Evolutionary conservation across 2,113 vertebrate species (phyloP).

Genomic region (Bufo bufo): DNA sequence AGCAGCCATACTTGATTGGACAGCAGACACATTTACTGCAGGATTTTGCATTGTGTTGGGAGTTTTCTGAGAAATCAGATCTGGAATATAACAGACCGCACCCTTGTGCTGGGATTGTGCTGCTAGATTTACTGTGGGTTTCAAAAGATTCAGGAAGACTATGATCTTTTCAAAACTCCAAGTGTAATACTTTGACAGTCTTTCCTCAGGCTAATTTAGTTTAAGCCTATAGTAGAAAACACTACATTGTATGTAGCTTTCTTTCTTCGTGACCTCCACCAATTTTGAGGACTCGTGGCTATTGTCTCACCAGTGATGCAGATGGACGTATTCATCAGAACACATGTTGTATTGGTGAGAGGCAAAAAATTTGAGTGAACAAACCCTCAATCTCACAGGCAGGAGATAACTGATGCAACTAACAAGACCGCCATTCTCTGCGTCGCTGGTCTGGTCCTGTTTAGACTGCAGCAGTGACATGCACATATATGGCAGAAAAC

Average conservation of each 20-base stretch:
- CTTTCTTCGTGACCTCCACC: neutral
- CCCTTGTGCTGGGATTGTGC: neutral
- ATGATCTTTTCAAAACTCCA: slow-evolving; percentile 16
- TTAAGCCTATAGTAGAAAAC: neutral
- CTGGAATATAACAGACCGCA: neutral
- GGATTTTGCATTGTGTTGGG: neutral
- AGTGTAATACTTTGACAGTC: slow-evolving; percentile 11
- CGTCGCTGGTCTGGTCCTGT: no score
- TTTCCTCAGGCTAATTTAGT: neutral
- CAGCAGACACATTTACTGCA: neutral
- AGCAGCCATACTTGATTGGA: neutral
- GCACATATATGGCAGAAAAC: no score
- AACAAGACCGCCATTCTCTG: no score
- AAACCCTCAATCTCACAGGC: neutral
- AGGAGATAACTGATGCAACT: no score
- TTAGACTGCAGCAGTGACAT: no score
- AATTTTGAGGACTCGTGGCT: neutral
- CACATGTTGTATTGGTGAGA: neutral
- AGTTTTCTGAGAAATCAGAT: neutral
- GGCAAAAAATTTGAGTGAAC: no score
- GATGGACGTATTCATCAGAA: neutral
- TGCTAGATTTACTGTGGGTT: neutral
- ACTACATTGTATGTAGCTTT: neutral
- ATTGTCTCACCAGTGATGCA: neutral
- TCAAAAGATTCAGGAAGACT: neutral